A percentile compares a stretch with the other conserved stretches of the same genome.
Evolutionary conservation across 2,888 invertebrate species (phyloP).

Genomic region (Labia minor): DNA sequence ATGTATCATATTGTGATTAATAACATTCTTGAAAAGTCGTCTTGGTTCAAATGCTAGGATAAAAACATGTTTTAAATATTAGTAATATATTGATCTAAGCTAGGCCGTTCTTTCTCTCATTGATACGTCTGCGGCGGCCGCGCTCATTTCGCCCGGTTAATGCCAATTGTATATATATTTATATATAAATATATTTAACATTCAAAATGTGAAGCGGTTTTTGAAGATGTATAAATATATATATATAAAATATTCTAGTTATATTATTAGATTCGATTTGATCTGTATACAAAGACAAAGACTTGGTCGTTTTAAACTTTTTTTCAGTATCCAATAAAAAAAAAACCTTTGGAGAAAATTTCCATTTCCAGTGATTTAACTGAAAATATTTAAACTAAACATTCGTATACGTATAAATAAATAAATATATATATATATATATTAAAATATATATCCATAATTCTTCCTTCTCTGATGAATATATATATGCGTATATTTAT

Average conservation of each 20-base stretch:
- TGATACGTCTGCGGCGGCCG: background rate
- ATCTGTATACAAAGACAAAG: background rate
- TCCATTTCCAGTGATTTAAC: slow-evolving; percentile 8
- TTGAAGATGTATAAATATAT: slow-evolving; percentile 14
- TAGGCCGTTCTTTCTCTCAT: slow-evolving; percentile 8
- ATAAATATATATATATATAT: slow-evolving; percentile 26
- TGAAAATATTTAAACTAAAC: slow-evolving; percentile 20
- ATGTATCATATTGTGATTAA: background rate
- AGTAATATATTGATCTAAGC: background rate
- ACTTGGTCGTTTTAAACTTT: background rate
- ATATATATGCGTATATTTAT: background rate
- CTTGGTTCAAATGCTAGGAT: background rate
- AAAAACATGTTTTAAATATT: background rate
- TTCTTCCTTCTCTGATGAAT: slow-evolving; percentile 25
- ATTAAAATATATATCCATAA: slow-evolving; percentile 25
- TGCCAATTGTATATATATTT: slow-evolving; percentile 16
- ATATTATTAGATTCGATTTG: slow-evolving; percentile 8
- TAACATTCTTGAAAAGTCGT: background rate
- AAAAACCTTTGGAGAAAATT: background rate
- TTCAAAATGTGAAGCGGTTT: slow-evolving; percentile 8
- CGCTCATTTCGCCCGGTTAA: background rate
- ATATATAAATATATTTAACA: slow-evolving; percentile 16
- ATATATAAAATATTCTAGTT: slow-evolving; percentile 14
- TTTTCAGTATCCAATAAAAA: background rate
- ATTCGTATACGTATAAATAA: slow-evolving; percentile 27